Percentiles rank a stretch among this genome's conserved stretches.
phyloP scores from a whole-genome alignment of 2,888 invertebrate species.

The Clitarchus hookeri region DNA sequence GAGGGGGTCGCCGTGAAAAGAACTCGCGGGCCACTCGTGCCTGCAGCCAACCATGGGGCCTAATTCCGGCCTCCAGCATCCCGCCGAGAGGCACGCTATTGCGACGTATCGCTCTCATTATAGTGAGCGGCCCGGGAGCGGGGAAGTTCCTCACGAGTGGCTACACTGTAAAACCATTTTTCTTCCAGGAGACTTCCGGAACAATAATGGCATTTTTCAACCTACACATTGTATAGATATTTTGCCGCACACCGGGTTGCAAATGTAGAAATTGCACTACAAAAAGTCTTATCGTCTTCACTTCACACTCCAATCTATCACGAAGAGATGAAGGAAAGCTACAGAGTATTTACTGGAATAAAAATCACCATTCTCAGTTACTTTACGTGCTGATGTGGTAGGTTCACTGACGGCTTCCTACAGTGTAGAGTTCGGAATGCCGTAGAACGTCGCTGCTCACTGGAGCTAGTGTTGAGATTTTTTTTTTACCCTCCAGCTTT shows the following conservation, averaged over 20 bases:
- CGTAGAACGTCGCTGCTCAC: not conserved
- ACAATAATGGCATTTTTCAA: no score
- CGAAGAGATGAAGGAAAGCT: no score
- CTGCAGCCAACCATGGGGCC: not conserved
- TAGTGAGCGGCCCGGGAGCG: not conserved
- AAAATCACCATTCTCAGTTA: no score
- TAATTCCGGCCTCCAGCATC: not conserved
- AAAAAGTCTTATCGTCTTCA: no score
- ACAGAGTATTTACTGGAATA: no score
- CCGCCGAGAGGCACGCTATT: not conserved
- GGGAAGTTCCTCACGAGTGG: not conserved
- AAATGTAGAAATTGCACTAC: no score
- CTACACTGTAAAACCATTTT: not conserved
- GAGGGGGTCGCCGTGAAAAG: not conserved
- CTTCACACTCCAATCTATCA: no score
- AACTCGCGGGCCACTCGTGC: not conserved
- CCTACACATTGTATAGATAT: no score
- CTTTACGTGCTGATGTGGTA: no score
- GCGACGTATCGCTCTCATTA: not conserved
- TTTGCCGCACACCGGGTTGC: no score
- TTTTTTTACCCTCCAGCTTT: not conserved
- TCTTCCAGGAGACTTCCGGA: no score
- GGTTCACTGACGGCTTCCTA: no score
- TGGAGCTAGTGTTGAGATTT: not conserved
- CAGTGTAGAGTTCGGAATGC: not conserved